A percentile compares a stretch with the other conserved stretches of the same genome.
phyloP scores from a whole-genome alignment of 2,113 vertebrate species.

The Tachycineta bicolor region DNA sequence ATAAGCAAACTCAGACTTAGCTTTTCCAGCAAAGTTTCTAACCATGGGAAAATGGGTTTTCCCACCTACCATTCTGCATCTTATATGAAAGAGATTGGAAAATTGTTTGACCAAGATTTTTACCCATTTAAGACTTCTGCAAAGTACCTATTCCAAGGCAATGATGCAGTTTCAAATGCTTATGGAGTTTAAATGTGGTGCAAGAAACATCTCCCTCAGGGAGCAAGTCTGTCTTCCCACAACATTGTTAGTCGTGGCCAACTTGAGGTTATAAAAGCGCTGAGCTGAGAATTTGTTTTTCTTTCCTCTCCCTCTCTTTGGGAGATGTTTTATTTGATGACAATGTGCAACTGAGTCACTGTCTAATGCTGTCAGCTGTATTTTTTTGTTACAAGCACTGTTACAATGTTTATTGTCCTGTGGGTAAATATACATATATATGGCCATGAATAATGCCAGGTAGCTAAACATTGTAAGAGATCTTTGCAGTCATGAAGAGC shows the following conservation, averaged over 20 bases:
- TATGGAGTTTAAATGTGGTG: conserved; percentile 20
- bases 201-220: conserved; percentile 13
- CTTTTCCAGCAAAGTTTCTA: conserved; percentile 22
- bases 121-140: not conserved
- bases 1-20: conserved; percentile 54
- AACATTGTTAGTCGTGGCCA: conserved; percentile 6
- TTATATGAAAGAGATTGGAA: conserved; percentile 20
- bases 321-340: conserved; percentile 37
- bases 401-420: conserved; percentile 22
- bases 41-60: not conserved
- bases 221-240: not conserved
- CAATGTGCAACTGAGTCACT: conserved; percentile 40
- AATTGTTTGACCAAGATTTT: conserved; percentile 12
- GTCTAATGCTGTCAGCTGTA: conserved; percentile 50
- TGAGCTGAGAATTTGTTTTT: conserved; percentile 57
- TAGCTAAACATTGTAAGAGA: conserved; percentile 6
- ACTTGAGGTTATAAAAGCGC: conserved; percentile 33
- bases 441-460: conserved; percentile 5
- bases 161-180: conserved; percentile 24
- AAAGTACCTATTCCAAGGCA: not conserved
- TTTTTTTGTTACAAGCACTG: conserved; percentile 18
- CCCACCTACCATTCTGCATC: not conserved
- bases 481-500: not conserved
- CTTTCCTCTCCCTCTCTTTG: conserved; percentile 41
- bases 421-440: conserved; percentile 2